Base-by-base conservation (phyloP, 2,797 vertebrate genomes). In the Enteromius trimaculatus region DNA sequence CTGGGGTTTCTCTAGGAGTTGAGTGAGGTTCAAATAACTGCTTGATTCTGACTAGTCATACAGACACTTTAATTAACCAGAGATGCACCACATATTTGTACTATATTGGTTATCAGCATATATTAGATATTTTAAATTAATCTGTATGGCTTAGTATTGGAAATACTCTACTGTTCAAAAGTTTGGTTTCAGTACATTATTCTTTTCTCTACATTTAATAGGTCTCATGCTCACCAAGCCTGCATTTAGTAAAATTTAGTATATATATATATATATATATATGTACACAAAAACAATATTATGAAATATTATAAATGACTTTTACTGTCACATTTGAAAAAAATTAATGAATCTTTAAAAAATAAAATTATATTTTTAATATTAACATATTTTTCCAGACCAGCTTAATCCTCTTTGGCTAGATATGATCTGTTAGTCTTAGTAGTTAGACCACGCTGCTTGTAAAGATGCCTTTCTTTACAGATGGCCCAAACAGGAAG, bases 381-480 rank as follows among this genome's bases (percentile, higher is more conserved):
- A 39, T 8, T 37, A 37, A 7, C 6, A 37, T 37, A 37, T 37
- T 37, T 31, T 31, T 3, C 3, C 23, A 49, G 1, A n/a, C 51
- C 4, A 3, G 21, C 23, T 23, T n/a, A 37, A 10, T 11, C 47
- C 3, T 53, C 29, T 66, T 39, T 6, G 14, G 16, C 23, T 29
- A 42, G 60, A 44, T 71, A 60, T 16, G 31, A 47, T 31, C 17
- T 5, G 19, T 58, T 55, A 62, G 53, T 62, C 7, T 70, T 14
- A 10, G 2, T 29, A 5, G 65, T 80, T 70, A 68, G 47, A 3
- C 79, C 0, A 21, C 37, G 49, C 29, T 64, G 14, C 62, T 64
- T 64, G 60, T 64, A 64, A 64, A 71, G 17, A 60, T 70, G 55
- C 58, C 44, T 76, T 76, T 76, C 17, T 62, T 66, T 82, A 76